phyloP scores from a whole-genome alignment of 2,113 vertebrate genomes.

The Excalfactoria chinensis region DNA sequence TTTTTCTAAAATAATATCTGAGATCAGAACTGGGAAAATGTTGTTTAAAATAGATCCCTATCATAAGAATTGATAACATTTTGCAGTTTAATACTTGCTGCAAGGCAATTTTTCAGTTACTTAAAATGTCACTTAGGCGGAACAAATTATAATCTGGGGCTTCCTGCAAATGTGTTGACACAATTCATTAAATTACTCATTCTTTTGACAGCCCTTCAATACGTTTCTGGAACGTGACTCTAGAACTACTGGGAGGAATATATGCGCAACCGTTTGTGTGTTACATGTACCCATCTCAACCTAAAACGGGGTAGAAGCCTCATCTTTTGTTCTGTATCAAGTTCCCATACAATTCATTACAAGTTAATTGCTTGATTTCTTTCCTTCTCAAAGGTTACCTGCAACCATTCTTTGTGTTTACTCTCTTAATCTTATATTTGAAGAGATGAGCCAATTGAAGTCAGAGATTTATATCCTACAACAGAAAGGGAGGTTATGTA shows the following conservation, averaged over 20 bases:
- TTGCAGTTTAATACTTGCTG: conserved; percentile 5
- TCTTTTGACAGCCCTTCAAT: conserved; percentile 50
- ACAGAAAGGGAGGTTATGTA: neutral
- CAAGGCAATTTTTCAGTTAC: conserved; percentile 40
- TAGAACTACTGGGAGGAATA: neutral
- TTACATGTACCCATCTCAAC: neutral
- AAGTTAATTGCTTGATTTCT: neutral
- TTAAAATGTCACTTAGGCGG: conserved; percentile 34
- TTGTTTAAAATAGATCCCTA: conserved; percentile 29
- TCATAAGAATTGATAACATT: neutral
- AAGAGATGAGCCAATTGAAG: neutral
- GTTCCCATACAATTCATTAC: neutral
- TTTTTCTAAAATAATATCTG: neutral
- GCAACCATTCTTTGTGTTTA: neutral
- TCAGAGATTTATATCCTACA: neutral
- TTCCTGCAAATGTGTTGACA: conserved; percentile 55
- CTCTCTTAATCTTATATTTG: neutral
- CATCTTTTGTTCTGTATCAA: neutral
- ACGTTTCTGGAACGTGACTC: conserved; percentile 1
- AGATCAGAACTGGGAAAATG: neutral
- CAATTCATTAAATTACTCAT: conserved; percentile 56
- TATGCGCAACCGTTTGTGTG: neutral
- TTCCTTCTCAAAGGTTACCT: neutral
- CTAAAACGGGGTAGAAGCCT: neutral
- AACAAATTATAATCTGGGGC: conserved; percentile 44